phyloP scores from a whole-genome alignment of 92 coral and sea anemone genomes.

The Meandrina meandrites region DNA sequence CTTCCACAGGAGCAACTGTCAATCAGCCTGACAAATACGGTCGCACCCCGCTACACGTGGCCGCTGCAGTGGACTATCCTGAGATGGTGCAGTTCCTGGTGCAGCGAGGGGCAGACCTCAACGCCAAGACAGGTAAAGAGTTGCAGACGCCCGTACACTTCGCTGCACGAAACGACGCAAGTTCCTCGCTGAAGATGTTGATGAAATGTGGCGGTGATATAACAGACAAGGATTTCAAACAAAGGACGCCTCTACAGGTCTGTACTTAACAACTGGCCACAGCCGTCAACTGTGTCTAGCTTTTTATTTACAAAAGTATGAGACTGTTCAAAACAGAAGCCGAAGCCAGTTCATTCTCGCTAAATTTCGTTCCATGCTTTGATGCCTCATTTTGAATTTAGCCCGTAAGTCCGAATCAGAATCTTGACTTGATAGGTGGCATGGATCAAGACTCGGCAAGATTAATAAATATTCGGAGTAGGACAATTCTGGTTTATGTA shows the following conservation, averaged over 20 bases:
- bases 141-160: slow-evolving; percentile 90
- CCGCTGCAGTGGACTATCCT: slow-evolving; percentile 97
- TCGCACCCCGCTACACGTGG: slow-evolving; percentile 90
- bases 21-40: slow-evolving; percentile 90
- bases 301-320: neutral
- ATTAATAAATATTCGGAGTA: neutral
- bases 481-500: neutral
- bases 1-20: slow-evolving; percentile 69
- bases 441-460: neutral
- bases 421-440: neutral
- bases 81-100: slow-evolving; percentile 92
- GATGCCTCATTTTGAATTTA: neutral
- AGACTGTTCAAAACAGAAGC: neutral
- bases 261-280: neutral
- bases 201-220: slow-evolving; percentile 87
- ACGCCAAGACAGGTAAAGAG: slow-evolving; percentile 81
- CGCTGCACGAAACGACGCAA: slow-evolving; percentile 94
- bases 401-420: neutral
- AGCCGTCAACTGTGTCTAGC: neutral
- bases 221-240: slow-evolving; percentile 81
- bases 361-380: neutral
- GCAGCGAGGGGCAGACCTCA: slow-evolving; percentile 81
- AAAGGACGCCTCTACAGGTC: slow-evolving; percentile 91
- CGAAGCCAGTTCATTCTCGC: no score
- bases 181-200: slow-evolving; percentile 80